These are phyloP conservation scores for Patiria pectinifera DNA, from an alignment of 53 echinoderm and acorn worm genomes.

Conservation along the genomic window DNA sequence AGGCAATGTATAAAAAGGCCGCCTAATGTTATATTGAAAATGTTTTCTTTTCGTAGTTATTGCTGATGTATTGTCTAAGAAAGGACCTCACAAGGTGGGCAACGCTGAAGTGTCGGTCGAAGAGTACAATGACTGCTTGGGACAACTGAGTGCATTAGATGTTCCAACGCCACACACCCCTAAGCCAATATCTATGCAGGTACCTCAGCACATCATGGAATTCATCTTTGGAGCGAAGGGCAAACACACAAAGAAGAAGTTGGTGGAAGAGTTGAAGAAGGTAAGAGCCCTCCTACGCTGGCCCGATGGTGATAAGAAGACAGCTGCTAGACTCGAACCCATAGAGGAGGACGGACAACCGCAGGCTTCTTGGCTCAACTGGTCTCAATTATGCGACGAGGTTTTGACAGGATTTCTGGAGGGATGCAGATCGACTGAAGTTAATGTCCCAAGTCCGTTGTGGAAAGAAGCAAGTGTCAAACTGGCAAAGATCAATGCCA, in stretches of 20 bases:
- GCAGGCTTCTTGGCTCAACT: conserved; percentile 34
- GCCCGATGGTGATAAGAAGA: conserved; percentile 40
- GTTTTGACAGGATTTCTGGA: conserved; percentile 19
- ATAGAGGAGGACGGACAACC: background rate
- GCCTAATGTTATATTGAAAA: background rate
- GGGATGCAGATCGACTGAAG: background rate
- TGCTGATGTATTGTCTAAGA: conserved; percentile 25
- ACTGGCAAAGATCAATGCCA: too few relatives aligned
- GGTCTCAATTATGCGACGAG: background rate
- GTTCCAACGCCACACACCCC: conserved; percentile 39
- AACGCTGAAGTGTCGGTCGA: conserved; percentile 8
- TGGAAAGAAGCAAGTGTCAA: conserved; percentile 44
- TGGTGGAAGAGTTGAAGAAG: too few relatives aligned
- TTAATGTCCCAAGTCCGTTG: conserved; percentile 11
- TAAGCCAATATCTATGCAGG: too few relatives aligned
- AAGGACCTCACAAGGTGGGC: conserved; percentile 21
- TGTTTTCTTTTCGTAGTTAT: conserved; percentile 19
- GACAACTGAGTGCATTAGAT: conserved; percentile 34
- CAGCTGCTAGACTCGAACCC: conserved; percentile 24
- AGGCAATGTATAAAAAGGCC: too few relatives aligned
- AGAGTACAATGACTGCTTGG: conserved; percentile 46
- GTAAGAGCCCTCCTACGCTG: too few relatives aligned
- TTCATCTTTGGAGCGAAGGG: too few relatives aligned
- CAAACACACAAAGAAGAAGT: too few relatives aligned
- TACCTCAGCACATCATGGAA: too few relatives aligned